A percentile compares a stretch with the other conserved stretches of the same genome.
phyloP scores from a whole-genome alignment of 1,140 invertebrate species.

The Drosophila elegans region DNA sequence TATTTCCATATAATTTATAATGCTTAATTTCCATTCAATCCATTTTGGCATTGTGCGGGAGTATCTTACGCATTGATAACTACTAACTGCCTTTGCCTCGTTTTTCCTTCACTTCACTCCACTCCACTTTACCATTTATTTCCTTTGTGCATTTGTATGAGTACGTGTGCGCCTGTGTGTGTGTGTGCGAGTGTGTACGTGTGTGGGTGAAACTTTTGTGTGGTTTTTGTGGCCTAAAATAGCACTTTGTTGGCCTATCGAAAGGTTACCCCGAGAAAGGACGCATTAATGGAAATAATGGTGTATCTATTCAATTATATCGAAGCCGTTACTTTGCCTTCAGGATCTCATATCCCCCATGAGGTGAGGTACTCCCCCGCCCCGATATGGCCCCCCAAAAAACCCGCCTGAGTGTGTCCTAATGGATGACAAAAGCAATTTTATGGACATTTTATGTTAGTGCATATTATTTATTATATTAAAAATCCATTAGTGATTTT shows the following conservation, averaged over 20 bases:
- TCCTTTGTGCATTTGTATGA: conserved; percentile 5
- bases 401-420: conserved; percentile 13
- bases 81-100: conserved; percentile 20
- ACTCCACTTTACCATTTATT: conserved; percentile 27
- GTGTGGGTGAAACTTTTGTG: conserved; percentile 50
- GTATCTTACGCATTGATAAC: conserved; percentile 53
- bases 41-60: conserved; percentile 30
- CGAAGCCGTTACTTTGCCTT: conserved; percentile 30
- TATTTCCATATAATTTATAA: conserved; percentile 62
- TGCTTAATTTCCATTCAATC: conserved; percentile 57
- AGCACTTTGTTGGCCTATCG: conserved; percentile 57
- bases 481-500: conserved; percentile 82
- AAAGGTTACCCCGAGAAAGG: conserved; percentile 30
- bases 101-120: conserved; percentile 1
- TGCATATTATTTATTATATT: conserved; percentile 81
- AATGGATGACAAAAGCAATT: conserved; percentile 69
- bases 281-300: conserved; percentile 74
- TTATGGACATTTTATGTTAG: conserved; percentile 53
- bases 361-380: not conserved
- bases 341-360: conserved; percentile 6
- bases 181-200: not conserved
- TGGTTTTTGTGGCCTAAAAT: conserved; percentile 67
- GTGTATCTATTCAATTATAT: conserved; percentile 77
- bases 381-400: not conserved
- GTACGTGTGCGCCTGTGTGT: not conserved